Evolutionary conservation across 2,797 vertebrate genomes (phyloP).

Genomic region (Meda fulgida): DNA sequence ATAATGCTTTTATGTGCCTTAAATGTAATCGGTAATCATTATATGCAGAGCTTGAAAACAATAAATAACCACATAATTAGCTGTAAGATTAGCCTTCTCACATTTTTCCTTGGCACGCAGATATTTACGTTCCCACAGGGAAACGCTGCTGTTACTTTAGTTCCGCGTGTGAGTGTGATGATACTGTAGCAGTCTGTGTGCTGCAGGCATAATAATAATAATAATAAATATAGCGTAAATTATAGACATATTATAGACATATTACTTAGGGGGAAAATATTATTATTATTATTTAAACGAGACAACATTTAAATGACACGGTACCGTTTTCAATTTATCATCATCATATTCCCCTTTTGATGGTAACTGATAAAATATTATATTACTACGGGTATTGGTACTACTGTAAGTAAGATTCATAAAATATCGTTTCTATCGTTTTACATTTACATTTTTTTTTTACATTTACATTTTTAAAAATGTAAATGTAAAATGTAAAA

Average conservation of each 20-base stretch:
- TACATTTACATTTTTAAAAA: no score
- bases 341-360: neutral
- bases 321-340: neutral
- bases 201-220: no score
- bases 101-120: conserved; percentile 11
- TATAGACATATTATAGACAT: no score
- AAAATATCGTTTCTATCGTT: neutral
- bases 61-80: conserved; percentile 19
- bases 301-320: no score
- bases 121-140: conserved; percentile 50
- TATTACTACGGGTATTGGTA: neutral
- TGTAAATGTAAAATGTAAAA: no score
- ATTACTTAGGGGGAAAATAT: no score
- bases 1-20: neutral
- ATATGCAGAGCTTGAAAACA: neutral
- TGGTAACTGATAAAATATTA: neutral
- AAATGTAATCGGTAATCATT: neutral
- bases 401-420: neutral
- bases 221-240: no score
- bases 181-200: no score
- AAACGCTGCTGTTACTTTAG: neutral
- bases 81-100: conserved; percentile 30
- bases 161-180: conserved; percentile 29
- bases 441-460: no score
- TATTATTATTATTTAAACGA: no score